phyloP scores from a whole-genome alignment of 2,797 vertebrate genomes.

The Harpagifer antarcticus region DNA sequence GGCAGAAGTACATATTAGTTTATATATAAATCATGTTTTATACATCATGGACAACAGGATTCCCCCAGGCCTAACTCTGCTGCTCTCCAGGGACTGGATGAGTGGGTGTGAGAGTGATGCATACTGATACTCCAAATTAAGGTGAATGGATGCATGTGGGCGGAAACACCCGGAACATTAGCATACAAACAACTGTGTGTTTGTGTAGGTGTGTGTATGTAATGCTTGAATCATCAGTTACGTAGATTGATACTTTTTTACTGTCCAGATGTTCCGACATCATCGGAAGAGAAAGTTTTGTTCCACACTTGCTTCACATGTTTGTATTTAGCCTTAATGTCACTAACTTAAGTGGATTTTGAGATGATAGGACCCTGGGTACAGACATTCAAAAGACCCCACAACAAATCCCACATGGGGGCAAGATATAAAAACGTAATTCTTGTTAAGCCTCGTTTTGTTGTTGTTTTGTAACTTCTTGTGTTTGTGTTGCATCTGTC shows the following conservation, averaged over 20 bases:
- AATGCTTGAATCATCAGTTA: conserved; percentile 30
- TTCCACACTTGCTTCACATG: neutral
- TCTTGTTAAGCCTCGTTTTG: no score
- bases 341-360: no score
- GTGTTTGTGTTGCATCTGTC: no score
- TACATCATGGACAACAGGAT: conserved; percentile 27
- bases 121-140: neutral
- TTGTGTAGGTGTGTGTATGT: conserved; percentile 16
- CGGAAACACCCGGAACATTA: conserved; percentile 31
- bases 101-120: conserved; percentile 16
- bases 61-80: conserved; percentile 32
- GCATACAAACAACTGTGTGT: conserved; percentile 18
- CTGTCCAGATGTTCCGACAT: conserved; percentile 8
- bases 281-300: conserved; percentile 7
- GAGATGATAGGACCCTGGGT: no score
- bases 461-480: no score
- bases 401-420: no score
- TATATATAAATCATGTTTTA: conserved; percentile 27
- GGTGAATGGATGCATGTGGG: conserved; percentile 27
- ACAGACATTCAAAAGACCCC: no score
- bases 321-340: neutral
- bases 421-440: no score
- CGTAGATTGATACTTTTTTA: neutral
- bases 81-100: conserved; percentile 7
- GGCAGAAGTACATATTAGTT: conserved; percentile 33